phyloP scores from a whole-genome alignment of 2,888 invertebrate species.

The Ennomos quercinarius region DNA sequence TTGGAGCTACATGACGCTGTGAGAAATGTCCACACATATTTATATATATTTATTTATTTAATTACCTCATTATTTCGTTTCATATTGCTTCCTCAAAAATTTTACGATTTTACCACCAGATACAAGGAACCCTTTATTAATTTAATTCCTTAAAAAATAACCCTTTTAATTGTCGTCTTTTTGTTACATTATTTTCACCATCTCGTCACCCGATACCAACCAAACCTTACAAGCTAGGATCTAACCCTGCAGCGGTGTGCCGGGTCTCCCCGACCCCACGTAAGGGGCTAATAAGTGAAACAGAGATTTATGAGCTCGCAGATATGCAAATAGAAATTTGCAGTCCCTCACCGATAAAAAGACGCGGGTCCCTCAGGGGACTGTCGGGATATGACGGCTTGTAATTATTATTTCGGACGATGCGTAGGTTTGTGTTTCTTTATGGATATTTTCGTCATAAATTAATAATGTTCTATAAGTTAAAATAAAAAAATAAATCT shows the following conservation, averaged over 20 bases:
- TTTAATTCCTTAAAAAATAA: too few relatives aligned
- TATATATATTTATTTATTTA: too few relatives aligned
- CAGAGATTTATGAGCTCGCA: conserved; percentile 83
- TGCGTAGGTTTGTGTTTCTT: conserved; percentile 26
- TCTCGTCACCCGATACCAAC: conserved; percentile 19
- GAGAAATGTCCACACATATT: too few relatives aligned
- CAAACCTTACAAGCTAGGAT: conserved; percentile 31
- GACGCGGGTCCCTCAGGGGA: conserved; percentile 71
- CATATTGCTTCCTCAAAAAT: too few relatives aligned
- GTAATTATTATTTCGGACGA: conserved; percentile 78
- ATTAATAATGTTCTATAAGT: too few relatives aligned
- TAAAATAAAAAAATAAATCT: too few relatives aligned
- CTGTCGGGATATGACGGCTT: conserved; percentile 71
- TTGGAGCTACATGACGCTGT: too few relatives aligned
- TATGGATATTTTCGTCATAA: conserved; percentile 8
- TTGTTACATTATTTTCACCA: background rate
- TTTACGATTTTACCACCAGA: too few relatives aligned
- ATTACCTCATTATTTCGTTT: too few relatives aligned
- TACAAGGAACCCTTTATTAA: too few relatives aligned
- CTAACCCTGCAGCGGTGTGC: conserved; percentile 53
- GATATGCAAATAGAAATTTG: conserved; percentile 85
- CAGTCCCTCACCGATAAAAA: conserved; percentile 83
- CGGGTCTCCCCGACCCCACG: conserved; percentile 60
- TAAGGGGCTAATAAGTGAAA: conserved; percentile 82
- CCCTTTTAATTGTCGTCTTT: too few relatives aligned